These are phyloP conservation scores for Pseudorhiza aurosa DNA, from an alignment of 30 jellyfish, hydroid and myxozoan genomes.

Conservation along the genomic window DNA sequence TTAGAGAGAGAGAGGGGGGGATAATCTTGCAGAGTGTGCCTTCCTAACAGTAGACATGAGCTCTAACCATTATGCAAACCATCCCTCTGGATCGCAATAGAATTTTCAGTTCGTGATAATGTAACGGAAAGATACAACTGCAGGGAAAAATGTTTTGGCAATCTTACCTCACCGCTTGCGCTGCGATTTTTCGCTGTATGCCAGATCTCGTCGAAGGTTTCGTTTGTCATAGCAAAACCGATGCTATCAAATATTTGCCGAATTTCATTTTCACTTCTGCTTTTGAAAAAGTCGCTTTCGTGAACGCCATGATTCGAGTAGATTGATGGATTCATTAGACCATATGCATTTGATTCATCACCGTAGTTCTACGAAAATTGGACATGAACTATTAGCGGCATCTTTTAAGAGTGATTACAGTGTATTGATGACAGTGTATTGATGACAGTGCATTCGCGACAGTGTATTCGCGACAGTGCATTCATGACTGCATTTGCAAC, in stretches of 20 bases:
- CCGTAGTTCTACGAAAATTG: constrained; percentile 84
- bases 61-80: background rate
- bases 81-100: background rate
- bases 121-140: too few relatives aligned
- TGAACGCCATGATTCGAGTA: constrained; percentile 88
- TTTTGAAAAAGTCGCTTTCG: constrained; percentile 82
- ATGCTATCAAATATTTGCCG: constrained; percentile 82
- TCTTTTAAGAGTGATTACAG: too few relatives aligned
- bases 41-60: too few relatives aligned
- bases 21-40: too few relatives aligned
- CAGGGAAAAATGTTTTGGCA: background rate
- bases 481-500: too few relatives aligned
- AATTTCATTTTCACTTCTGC: constrained; percentile 73
- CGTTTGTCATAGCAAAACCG: constrained; percentile 93
- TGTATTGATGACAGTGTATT: too few relatives aligned
- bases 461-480: too few relatives aligned
- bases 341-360: constrained; percentile 90
- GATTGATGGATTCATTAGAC: constrained; percentile 87
- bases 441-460: too few relatives aligned
- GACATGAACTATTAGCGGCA: background rate
- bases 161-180: constrained; percentile 79
- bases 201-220: constrained; percentile 85
- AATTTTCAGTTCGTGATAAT: background rate
- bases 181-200: constrained; percentile 55
- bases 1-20: too few relatives aligned